Conservation (phyloP, 2,113 vertebrate genomes). For the Tragelaphus imberbis region DNA sequence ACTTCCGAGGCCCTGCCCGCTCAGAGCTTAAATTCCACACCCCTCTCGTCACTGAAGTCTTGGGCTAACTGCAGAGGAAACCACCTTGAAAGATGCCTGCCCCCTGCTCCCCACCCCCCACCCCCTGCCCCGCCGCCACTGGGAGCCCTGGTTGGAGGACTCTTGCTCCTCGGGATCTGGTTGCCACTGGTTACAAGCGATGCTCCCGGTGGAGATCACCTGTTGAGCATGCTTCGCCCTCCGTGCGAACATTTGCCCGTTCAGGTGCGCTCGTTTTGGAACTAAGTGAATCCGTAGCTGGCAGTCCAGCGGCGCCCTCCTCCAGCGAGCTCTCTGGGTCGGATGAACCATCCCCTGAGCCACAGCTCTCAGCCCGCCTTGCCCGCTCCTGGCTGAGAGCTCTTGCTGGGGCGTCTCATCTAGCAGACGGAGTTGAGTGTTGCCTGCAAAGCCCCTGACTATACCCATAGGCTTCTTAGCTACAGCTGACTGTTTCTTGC, state of each 20-base stretch:
- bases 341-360: neutral
- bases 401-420: neutral
- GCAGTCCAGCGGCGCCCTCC: accelerated
- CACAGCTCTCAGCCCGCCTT: neutral
- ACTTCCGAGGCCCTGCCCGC: neutral
- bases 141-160: neutral
- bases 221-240: neutral
- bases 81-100: neutral
- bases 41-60: neutral
- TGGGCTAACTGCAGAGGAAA: neutral
- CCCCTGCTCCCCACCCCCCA: accelerated
- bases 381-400: neutral
- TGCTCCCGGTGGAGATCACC: neutral
- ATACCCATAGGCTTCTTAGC: neutral
- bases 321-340: accelerated
- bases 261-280: neutral
- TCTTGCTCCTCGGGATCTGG: neutral
- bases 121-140: neutral
- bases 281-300: neutral
- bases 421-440: accelerated
- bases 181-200: neutral
- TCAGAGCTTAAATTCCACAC: neutral
- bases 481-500: neutral
- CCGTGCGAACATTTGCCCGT: accelerated
- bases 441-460: accelerated